Evolutionary conservation across 2,113 vertebrate genomes (phyloP).

Genomic region (Delphinus delphis): DNA sequence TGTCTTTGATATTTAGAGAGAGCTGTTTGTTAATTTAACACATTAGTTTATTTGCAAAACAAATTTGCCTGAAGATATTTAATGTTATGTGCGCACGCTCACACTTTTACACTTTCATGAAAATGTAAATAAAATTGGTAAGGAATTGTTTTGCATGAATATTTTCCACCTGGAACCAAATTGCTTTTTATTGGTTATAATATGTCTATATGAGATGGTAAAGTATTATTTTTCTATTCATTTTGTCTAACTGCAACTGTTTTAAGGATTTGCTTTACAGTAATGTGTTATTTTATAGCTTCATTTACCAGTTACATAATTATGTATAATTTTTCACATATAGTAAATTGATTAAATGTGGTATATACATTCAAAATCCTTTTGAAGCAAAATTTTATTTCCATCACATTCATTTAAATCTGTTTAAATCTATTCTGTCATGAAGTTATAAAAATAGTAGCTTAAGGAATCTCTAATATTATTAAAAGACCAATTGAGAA

Average conservation of each 20-base stretch:
- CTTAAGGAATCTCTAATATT: constrained; percentile 59
- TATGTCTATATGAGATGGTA: background rate
- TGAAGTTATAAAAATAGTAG: constrained; percentile 54
- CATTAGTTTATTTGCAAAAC: constrained; percentile 22
- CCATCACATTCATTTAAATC: background rate
- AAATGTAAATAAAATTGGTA: constrained; percentile 8
- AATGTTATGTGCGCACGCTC: background rate
- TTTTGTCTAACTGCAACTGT: background rate
- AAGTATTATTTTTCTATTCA: background rate
- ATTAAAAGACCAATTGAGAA: constrained; percentile 59
- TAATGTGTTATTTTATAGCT: constrained; percentile 3
- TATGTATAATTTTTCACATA: background rate
- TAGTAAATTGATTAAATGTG: background rate
- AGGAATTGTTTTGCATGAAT: background rate
- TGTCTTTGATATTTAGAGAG: background rate
- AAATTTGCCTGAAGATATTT: constrained; percentile 21
- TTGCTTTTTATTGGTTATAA: constrained; percentile 15
- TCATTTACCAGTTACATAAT: background rate
- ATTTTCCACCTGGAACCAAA: background rate
- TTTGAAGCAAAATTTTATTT: constrained; percentile 23
- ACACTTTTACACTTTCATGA: background rate
- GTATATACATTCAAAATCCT: background rate
- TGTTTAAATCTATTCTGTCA: constrained; percentile 17
- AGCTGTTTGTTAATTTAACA: background rate
- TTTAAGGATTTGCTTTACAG: constrained; percentile 28